Base-by-base conservation (phyloP, 2,113 vertebrate genomes). In the Chloropsis cyanopogon region DNA sequence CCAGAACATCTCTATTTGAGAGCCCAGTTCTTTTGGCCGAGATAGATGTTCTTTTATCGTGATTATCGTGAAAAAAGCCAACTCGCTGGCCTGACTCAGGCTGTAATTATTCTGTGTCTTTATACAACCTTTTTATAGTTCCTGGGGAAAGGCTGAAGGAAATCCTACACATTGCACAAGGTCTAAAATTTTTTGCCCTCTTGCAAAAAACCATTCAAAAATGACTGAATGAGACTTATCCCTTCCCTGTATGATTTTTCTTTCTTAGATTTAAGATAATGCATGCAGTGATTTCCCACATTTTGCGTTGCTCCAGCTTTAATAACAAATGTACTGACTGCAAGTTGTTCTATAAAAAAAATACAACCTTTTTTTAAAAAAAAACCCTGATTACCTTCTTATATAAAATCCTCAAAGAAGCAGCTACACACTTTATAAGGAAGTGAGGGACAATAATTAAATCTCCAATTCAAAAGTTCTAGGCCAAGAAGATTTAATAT, bases 1-100 rank as follows among this genome's bases (percentile, higher is more conserved):
- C 50, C 92, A 94, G 82, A 91, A 94, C 82, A 93, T 94, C 94
- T 93, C 64, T 81, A 73, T 86, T 95, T 80, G 78, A 83, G 71
- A 95, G 75, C 33, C 52, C 44, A 78, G 39, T 52, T 49, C 49
- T 80, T 82, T 81, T 49, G 71, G 92, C 95, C 92, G 95, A 89
- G 52, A 77, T 29, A 88, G 87, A 93, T 75, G 46, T 78, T 88
- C 90, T 93, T 92, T 86, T 90, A 94, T 78, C 22, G 5, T 68
- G 82, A 52, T 87, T 92, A 52, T 2, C 90, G 75, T 44, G 60
- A 88, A 95, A 92, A 97, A 95, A 80, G 35, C 46, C 93, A 95
- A 66, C 47, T 70, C 77, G 71, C 59, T 94, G 79, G 75, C 64
- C 75, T 83, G 90, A 85, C 39, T 90, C 47, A 88, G 33, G 63